Percentiles rank a stretch among this genome's conserved stretches.
phyloP scores from a whole-genome alignment of 2,797 vertebrate genomes.

The Sebastes itinus region DNA sequence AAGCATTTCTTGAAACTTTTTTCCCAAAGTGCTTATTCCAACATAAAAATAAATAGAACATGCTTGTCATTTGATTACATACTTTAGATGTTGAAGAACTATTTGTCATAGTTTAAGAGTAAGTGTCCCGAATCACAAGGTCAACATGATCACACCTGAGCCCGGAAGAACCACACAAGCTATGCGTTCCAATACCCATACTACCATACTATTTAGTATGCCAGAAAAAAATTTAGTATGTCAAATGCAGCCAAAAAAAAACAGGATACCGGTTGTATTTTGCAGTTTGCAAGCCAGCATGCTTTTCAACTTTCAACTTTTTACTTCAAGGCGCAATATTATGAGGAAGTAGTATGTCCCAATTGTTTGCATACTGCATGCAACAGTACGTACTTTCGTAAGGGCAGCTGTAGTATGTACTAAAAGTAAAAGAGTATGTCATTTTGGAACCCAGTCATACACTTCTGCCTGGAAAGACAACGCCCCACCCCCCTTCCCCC shows the following conservation, averaged over 20 bases:
- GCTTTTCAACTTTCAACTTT: too few relatives aligned
- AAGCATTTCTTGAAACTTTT: not conserved
- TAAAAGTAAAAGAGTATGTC: too few relatives aligned
- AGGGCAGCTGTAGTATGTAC: too few relatives aligned
- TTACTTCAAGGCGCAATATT: too few relatives aligned
- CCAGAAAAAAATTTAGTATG: too few relatives aligned
- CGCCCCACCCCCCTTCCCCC: accelerated
- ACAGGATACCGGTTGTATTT: too few relatives aligned
- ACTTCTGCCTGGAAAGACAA: not conserved
- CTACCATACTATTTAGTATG: too few relatives aligned
- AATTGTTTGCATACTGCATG: too few relatives aligned
- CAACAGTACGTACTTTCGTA: too few relatives aligned
- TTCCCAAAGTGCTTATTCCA: not conserved
- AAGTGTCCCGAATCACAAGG: not conserved
- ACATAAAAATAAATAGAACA: not conserved
- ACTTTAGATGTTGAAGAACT: not conserved
- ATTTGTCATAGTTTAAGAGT: not conserved
- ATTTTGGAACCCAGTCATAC: not conserved
- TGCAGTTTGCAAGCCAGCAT: too few relatives aligned
- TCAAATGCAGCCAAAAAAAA: too few relatives aligned
- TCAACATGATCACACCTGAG: not conserved
- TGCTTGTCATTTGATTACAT: not conserved
- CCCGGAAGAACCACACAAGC: not conserved
- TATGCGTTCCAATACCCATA: not conserved
- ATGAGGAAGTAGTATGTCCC: too few relatives aligned